Conservation (phyloP, 2,797 vertebrate species). For the Okamejei kenojei region DNA sequence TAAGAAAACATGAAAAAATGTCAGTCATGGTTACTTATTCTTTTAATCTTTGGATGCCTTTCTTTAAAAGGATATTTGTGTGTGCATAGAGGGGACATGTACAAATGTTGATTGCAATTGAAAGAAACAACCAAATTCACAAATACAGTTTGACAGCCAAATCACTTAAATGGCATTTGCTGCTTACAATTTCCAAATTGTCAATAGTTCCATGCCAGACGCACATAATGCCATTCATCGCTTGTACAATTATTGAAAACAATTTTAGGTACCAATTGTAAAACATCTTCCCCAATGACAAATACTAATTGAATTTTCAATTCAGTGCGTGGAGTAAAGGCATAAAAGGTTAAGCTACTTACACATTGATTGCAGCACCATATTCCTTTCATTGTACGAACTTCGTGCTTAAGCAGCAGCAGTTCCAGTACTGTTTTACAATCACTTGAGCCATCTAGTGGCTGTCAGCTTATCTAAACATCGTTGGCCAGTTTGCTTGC, state of each 20-base stretch:
- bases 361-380: neutral
- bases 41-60: constrained; percentile 17
- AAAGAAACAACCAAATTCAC: constrained; percentile 14
- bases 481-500: neutral
- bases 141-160: constrained; percentile 35
- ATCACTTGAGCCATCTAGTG: constrained; percentile 37
- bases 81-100: neutral
- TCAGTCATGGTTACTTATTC: constrained; percentile 38
- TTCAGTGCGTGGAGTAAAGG: neutral
- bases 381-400: neutral
- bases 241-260: neutral
- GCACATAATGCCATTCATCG: constrained; percentile 5
- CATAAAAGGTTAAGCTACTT: neutral
- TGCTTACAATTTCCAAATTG: constrained; percentile 33
- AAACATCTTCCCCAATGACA: neutral
- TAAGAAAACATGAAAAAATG: constrained; percentile 37
- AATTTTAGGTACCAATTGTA: constrained; percentile 17
- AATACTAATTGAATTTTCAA: constrained; percentile 26
- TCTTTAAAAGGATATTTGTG: constrained; percentile 27
- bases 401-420: neutral
- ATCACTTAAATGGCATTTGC: constrained; percentile 5
- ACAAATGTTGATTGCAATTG: constrained; percentile 19
- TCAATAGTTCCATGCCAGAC: neutral
- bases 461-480: neutral
- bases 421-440: neutral